These are phyloP conservation scores for Vesta saturnalis DNA, from an alignment of 2,888 invertebrate species.

Conservation along the genomic window DNA sequence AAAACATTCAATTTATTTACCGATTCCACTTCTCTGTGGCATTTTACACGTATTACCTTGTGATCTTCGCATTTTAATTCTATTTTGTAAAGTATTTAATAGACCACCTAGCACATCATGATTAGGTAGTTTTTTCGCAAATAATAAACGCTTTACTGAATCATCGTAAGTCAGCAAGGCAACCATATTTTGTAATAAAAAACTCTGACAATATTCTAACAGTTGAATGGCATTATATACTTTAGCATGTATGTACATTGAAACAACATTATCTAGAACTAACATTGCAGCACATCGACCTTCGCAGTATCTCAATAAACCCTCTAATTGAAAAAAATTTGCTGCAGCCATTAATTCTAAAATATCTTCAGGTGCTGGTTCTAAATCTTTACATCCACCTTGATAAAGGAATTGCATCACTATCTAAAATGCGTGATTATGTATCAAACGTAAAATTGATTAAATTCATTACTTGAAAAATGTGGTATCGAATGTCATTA, in stretches of 20 bases:
- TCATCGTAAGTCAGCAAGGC: slow-evolving; percentile 91
- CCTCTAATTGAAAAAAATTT: slow-evolving; percentile 90
- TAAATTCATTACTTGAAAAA: slow-evolving; percentile 77
- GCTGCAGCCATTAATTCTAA: slow-evolving; percentile 91
- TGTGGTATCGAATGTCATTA: slow-evolving; percentile 91
- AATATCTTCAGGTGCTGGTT: slow-evolving; percentile 82
- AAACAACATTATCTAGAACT: slow-evolving; percentile 88
- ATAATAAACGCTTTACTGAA: slow-evolving; percentile 86
- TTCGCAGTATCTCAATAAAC: slow-evolving; percentile 85
- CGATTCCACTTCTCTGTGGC: slow-evolving; percentile 37
- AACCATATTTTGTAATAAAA: slow-evolving; percentile 92
- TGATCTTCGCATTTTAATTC: slow-evolving; percentile 73
- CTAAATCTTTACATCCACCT: slow-evolving; percentile 83
- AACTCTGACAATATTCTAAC: slow-evolving; percentile 90
- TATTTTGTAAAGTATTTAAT: slow-evolving; percentile 80
- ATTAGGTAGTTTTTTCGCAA: slow-evolving; percentile 89
- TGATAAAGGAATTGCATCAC: slow-evolving; percentile 94
- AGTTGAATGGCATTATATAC: slow-evolving; percentile 89
- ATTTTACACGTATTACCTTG: slow-evolving; percentile 46
- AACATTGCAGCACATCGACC: slow-evolving; percentile 85
- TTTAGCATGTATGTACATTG: slow-evolving; percentile 94
- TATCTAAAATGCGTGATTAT: slow-evolving; percentile 67
- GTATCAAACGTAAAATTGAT: not conserved
- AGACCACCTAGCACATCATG: slow-evolving; percentile 89
- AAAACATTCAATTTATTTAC: not conserved